Evolutionary conservation across 2,888 invertebrate genomes (phyloP).

Genomic region (Athetis lepigone): DNA sequence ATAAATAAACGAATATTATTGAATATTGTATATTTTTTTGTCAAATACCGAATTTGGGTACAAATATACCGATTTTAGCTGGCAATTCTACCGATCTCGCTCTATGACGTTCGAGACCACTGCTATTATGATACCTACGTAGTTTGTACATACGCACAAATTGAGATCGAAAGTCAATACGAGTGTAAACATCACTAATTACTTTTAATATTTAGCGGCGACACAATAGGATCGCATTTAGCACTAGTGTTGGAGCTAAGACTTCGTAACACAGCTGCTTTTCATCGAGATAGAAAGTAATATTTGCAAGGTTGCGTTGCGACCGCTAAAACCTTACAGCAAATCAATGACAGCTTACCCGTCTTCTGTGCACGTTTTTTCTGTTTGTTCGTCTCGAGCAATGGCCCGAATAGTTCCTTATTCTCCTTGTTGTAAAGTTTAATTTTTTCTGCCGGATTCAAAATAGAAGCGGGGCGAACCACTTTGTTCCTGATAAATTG

Average conservation of each 20-base stretch:
- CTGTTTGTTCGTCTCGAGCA: conserved; percentile 86
- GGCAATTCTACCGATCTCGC: too few species aligned
- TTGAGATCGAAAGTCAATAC: conserved; percentile 68
- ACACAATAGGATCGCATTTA: conserved; percentile 41
- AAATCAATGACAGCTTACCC: conserved; percentile 75
- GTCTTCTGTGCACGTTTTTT: conserved; percentile 81
- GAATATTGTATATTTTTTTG: too few species aligned
- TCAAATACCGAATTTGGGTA: too few species aligned
- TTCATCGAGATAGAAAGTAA: conserved; percentile 66
- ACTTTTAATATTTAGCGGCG: conserved; percentile 18
- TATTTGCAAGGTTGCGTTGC: conserved; percentile 75
- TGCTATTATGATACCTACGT: conserved; percentile 47
- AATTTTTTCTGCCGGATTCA: conserved; percentile 85
- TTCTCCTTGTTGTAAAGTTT: conserved; percentile 88
- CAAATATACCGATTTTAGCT: too few species aligned
- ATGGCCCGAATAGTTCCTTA: conserved; percentile 86
- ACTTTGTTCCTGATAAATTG: conserved; percentile 84
- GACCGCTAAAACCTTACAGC: conserved; percentile 66
- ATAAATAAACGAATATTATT: too few species aligned
- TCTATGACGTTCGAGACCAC: too few species aligned
- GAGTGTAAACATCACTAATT: conserved; percentile 66
- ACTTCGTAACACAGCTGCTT: conserved; percentile 15
- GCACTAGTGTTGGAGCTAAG: conserved; percentile 7
- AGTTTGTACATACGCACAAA: conserved; percentile 54
- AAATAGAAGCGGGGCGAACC: conserved; percentile 80